Conservation (phyloP, 2,888 invertebrate genomes). For the Drosophila macrospina region DNA sequence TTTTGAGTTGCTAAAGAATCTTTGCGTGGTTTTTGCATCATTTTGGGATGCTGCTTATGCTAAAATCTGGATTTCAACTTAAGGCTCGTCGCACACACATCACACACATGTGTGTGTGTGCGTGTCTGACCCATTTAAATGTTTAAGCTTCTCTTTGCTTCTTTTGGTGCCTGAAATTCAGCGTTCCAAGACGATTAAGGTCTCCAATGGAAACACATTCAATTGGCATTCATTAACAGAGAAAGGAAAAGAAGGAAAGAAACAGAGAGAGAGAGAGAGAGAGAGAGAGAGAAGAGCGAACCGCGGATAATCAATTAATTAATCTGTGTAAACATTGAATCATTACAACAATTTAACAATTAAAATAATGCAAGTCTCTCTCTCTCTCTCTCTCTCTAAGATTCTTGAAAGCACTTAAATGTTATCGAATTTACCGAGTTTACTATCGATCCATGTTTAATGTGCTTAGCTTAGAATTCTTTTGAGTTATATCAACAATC, state of each 20-base stretch:
- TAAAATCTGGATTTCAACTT: constrained; percentile 47
- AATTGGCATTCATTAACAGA: not conserved
- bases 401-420: no score
- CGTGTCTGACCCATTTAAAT: constrained; percentile 51
- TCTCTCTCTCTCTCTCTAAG: no score
- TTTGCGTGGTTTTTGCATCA: constrained; percentile 14
- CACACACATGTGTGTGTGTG: constrained; percentile 10
- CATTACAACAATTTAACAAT: constrained; percentile 3
- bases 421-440: not conserved
- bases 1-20: constrained; percentile 30
- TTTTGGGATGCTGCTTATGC: constrained; percentile 54
- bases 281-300: not conserved
- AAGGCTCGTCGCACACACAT: constrained; percentile 2
- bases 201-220: constrained; percentile 1
- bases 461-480: not conserved
- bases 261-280: no score
- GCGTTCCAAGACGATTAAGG: constrained; percentile 15
- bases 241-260: not conserved
- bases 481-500: not conserved
- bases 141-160: constrained; percentile 7
- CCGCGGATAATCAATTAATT: constrained; percentile 11
- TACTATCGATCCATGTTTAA: no score
- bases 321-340: constrained; percentile 17
- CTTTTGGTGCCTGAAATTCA: constrained; percentile 9
- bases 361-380: not conserved